Base-by-base conservation (phyloP, 2,888 invertebrate genomes). In the Noctua pronuba region DNA sequence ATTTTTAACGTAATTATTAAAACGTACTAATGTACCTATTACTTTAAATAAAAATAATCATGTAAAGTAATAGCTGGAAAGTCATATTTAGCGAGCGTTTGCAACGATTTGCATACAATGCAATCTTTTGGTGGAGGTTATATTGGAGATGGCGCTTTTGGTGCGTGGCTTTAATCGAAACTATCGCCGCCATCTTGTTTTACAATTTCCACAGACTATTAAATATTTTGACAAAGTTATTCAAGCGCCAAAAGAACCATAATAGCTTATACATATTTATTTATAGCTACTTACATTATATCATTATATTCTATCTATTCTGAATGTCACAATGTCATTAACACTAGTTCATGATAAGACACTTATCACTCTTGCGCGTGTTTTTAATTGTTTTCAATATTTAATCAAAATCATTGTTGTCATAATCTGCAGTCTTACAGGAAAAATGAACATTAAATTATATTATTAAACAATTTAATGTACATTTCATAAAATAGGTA, bases 91-190 rank as follows among this genome's bases (percentile, higher is more conserved):
- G 58, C 31, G 21, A 44, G 11, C 24, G 6, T 28, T 70, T 11
- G 38, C 64, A 80, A 38, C 55, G 62, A 67, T 82, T 82, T 67
- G 55, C 73, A 84, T 78, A 78, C 75, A 82, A 82, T 84, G 46
- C 77, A 55, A 58, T 67, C 41, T 64, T 67, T 65, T 41, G n/a
- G n/a, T 28, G 60, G 18, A 16, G 16, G 18, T 13, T 13, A 16
- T 31, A 46, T 1, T 46, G 38, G 64, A 2, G 16, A 41, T 16
- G 41, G 41, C n/a, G 16, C 65, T 65, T 41, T 41, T 65, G 41
- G 7, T 2, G 16, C 16, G 38, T n/a, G 38, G n/a, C 13, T n/a
- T 64, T 38, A n/a, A n/a, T 38, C 16, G n/a, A 16, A 64, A 41
- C 64, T 38, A 41, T 13, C 21, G n/a, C 11, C 35, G 16, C 38